These are phyloP conservation scores for Sussaba pulchella DNA, from an alignment of 2,888 invertebrate genomes.

Conservation along the genomic window DNA sequence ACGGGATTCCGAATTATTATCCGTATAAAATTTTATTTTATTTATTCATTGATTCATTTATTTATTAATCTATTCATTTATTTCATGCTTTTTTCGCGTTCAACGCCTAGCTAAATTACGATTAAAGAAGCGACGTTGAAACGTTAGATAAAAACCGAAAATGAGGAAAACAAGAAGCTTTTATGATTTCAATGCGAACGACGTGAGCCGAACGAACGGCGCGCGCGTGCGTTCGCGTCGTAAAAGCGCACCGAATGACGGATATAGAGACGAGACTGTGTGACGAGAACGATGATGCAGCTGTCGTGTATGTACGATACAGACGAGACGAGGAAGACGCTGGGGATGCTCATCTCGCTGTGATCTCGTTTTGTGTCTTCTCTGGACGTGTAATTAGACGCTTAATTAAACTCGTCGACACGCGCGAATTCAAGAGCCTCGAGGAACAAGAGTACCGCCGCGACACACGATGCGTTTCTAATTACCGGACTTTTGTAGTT, in stretches of 20 bases:
- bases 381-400: slow-evolving; percentile 61
- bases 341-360: slow-evolving; percentile 57
- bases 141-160: too few relatives aligned
- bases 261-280: slow-evolving; percentile 38
- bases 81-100: too few relatives aligned
- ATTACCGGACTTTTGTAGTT: slow-evolving; percentile 59
- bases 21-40: too few relatives aligned
- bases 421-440: slow-evolving; percentile 27
- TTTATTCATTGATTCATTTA: too few relatives aligned
- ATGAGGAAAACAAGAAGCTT: slow-evolving; percentile 20
- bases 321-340: neutral
- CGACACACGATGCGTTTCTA: slow-evolving; percentile 54
- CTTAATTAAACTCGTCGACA: slow-evolving; percentile 62
- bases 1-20: slow-evolving; percentile 4
- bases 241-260: slow-evolving; percentile 38
- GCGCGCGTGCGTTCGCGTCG: too few relatives aligned
- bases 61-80: too few relatives aligned
- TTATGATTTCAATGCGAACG: slow-evolving; percentile 27
- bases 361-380: slow-evolving; percentile 56
- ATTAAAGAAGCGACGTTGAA: too few relatives aligned
- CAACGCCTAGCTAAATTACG: too few relatives aligned
- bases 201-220: slow-evolving; percentile 10
- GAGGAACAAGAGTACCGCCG: slow-evolving; percentile 4
- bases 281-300: slow-evolving; percentile 57
- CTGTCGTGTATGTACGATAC: slow-evolving; percentile 44